A percentile compares a stretch with the other conserved stretches of the same genome.
Conservation (phyloP, 2,888 invertebrate genomes). For the Marasmarcha lunaedactyla region DNA sequence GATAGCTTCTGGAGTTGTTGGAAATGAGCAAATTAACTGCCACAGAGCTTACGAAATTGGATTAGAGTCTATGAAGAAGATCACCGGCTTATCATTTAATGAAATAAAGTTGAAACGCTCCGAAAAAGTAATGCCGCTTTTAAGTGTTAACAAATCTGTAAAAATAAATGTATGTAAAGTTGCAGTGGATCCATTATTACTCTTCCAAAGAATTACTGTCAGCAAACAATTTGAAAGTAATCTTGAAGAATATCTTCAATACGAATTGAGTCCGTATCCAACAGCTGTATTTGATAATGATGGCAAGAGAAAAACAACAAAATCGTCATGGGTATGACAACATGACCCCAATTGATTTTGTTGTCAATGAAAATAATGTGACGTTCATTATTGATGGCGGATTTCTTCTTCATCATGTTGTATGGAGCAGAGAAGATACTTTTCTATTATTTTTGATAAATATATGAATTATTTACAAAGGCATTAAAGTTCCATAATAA, state of each 20-base stretch:
- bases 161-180: conserved; percentile 17
- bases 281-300: conserved; percentile 18
- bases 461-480: conserved; percentile 19
- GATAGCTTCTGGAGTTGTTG: conserved; percentile 18
- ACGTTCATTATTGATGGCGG: conserved; percentile 22
- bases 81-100: conserved; percentile 17
- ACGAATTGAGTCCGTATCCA: conserved; percentile 19
- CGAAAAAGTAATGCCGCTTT: conserved; percentile 20
- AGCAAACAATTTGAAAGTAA: conserved; percentile 18
- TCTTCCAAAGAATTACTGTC: conserved; percentile 17
- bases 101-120: conserved; percentile 22
- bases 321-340: conserved; percentile 20
- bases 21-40: conserved; percentile 19
- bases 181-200: conserved; percentile 17
- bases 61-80: conserved; percentile 17
- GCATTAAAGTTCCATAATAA: conserved; percentile 20
- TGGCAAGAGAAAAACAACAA: conserved; percentile 21
- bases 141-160: conserved; percentile 14
- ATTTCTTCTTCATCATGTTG: conserved; percentile 25
- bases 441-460: conserved; percentile 18
- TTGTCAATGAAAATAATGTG: conserved; percentile 16
- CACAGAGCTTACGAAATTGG: conserved; percentile 23
- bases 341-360: conserved; percentile 14
- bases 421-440: conserved; percentile 22
- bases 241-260: conserved; percentile 17